Conservation (phyloP, 2,797 vertebrate species). For the Limosa lapponica region DNA sequence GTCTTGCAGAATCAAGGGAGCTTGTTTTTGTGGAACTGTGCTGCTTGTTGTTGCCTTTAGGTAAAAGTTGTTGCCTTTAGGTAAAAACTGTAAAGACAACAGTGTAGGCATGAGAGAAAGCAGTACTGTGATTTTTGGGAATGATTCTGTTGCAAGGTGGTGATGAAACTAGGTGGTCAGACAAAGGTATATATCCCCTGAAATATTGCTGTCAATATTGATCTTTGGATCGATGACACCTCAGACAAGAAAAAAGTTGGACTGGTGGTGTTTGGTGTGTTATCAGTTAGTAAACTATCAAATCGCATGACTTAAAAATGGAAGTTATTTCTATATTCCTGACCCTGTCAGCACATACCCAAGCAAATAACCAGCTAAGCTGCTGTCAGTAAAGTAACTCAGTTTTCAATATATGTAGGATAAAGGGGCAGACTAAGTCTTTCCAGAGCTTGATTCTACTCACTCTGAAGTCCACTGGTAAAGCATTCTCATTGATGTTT, state of each 20-base stretch:
- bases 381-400: background rate
- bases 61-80: background rate
- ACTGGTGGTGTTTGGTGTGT: background rate
- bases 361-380: background rate
- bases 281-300: background rate
- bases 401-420: background rate
- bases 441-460: background rate
- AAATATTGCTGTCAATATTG: background rate
- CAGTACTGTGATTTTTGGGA: background rate
- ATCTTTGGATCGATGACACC: background rate
- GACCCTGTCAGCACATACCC: background rate
- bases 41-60: background rate
- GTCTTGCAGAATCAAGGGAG: background rate
- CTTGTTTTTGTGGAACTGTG: background rate
- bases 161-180: background rate
- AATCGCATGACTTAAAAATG: background rate
- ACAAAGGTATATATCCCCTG: background rate
- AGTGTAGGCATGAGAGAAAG: background rate
- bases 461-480: background rate
- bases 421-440: background rate
- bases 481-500: background rate
- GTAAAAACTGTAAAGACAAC: background rate
- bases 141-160: background rate
- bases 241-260: background rate
- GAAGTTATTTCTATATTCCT: background rate